phyloP scores from a whole-genome alignment of 2,797 vertebrate species.

The Austrolebias charrua region DNA sequence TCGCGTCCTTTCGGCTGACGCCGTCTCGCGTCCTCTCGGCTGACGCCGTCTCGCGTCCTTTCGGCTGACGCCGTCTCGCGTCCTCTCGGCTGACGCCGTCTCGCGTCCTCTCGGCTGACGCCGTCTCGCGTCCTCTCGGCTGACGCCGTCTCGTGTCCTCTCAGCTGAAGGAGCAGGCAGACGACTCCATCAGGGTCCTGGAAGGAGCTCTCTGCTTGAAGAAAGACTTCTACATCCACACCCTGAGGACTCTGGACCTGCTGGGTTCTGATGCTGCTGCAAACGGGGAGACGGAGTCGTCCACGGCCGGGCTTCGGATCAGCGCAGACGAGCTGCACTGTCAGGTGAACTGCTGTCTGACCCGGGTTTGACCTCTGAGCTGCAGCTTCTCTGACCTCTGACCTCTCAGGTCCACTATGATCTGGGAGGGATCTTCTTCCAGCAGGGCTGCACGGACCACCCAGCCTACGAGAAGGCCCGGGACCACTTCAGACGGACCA shows the following conservation, averaged over 20 bases:
- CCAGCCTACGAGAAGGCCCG: slow-evolving; percentile 87
- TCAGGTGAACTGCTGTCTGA: slow-evolving; percentile 73
- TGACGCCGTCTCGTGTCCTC: no score
- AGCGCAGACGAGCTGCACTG: slow-evolving; percentile 91
- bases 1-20: no score
- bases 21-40: no score
- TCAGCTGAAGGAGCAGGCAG: slow-evolving; percentile 90
- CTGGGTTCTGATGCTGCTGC: slow-evolving; percentile 88
- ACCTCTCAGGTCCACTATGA: slow-evolving; percentile 90
- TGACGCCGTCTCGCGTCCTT: no score
- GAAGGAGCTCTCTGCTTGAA: slow-evolving; percentile 89
- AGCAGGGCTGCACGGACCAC: slow-evolving; percentile 90
- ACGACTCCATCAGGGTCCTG: slow-evolving; percentile 93
- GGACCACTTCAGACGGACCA: slow-evolving; percentile 92
- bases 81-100: no score
- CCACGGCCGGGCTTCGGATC: slow-evolving; percentile 88
- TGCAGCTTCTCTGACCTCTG: rapidly evolving
- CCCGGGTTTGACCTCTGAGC: no score
- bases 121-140: no score
- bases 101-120: no score
- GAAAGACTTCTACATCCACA: slow-evolving; percentile 94
- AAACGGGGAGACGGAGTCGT: slow-evolving; percentile 94
- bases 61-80: no score
- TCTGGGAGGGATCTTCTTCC: slow-evolving; percentile 93
- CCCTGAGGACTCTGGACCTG: slow-evolving; percentile 91